Evolutionary conservation across 2,797 vertebrate species (phyloP), one percentile per base, ranked within the genome.

Genomic region (Gadopsis marmoratus): DNA sequence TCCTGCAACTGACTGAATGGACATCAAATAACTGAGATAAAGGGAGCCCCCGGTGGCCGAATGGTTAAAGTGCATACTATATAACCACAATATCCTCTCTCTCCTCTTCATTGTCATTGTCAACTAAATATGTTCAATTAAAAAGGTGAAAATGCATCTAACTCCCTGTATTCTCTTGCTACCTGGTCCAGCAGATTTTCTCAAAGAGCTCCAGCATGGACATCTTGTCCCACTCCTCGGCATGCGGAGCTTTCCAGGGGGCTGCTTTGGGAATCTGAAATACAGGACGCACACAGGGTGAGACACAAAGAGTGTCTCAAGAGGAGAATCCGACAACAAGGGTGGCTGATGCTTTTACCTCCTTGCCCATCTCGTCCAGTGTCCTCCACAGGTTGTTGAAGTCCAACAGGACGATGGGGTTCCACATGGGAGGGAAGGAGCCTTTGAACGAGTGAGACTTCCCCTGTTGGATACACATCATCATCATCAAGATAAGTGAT

Each of bases 161-260:
- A 10, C 21, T 43, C 11, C 0, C 3, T 60, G 0, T 31, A 4
- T 48, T 17, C 50, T 21, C 4, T 10, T 10, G 2, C 43, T 95
- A 99, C 98, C 95, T 96, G 76, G 98, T 99, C 98, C 98, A 99
- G 94, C 97, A 99, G 82, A 95, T 86, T 59, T 96, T 97, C 53
- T 99, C 94, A 77, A 99, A 91, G 4, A 99, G 93, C 78, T 98
- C 84, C 82, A 96, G 93, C 97, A 99, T 99, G 79, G 96, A 97
- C 95, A 98, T 98, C 86, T 95, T 95, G 91, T 99, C 98, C 98
- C 98, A 99, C 79, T 98, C 95, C 86, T 98, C 97, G 1, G 98
- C 98, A 81, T 87, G 97, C 11, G 97, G 97, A 31, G 98, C 97
- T 55, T 93, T 97, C 98, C 98, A 99, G 0, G 98, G 98, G 21